Conservation (phyloP, 2,888 invertebrate species). For the Allophyes oxyacanthae region DNA sequence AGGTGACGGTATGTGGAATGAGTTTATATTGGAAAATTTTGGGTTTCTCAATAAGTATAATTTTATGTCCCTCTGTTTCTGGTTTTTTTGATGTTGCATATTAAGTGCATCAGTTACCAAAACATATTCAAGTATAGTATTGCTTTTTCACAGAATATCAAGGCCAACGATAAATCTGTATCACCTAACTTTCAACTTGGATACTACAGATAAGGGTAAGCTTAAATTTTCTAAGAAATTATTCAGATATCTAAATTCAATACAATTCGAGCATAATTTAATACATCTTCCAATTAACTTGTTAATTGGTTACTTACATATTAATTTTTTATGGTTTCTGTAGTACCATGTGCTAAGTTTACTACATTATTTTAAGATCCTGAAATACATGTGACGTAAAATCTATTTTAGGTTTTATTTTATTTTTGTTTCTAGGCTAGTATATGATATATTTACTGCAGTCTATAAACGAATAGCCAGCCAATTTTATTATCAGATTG, state of each 20-base stretch:
- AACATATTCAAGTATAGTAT: background rate
- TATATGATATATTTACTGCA: too few relatives aligned
- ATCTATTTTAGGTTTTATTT: too few relatives aligned
- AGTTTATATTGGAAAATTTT: conserved; percentile 43
- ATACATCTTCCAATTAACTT: conserved; percentile 22
- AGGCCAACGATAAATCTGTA: too few relatives aligned
- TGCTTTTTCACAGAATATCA: too few relatives aligned
- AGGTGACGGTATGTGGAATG: conserved; percentile 57
- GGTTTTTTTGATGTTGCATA: background rate
- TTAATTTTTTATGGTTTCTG: conserved; percentile 21
- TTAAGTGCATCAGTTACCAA: background rate
- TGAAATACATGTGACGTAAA: too few relatives aligned
- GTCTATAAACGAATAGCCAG: too few relatives aligned
- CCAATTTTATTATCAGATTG: too few relatives aligned
- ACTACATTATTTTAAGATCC: too few relatives aligned
- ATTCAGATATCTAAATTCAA: conserved; percentile 29
- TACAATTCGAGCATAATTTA: conserved; percentile 22
- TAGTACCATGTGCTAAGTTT: too few relatives aligned
- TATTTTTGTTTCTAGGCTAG: too few relatives aligned
- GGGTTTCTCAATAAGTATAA: conserved; percentile 32
- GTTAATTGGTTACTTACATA: conserved; percentile 24
- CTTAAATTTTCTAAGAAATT: conserved; percentile 4
- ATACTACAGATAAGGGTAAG: background rate
- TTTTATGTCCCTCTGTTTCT: conserved; percentile 4
- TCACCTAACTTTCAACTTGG: too few relatives aligned